Conservation (phyloP, 2,888 invertebrate species). For the Orthosia gothica region DNA sequence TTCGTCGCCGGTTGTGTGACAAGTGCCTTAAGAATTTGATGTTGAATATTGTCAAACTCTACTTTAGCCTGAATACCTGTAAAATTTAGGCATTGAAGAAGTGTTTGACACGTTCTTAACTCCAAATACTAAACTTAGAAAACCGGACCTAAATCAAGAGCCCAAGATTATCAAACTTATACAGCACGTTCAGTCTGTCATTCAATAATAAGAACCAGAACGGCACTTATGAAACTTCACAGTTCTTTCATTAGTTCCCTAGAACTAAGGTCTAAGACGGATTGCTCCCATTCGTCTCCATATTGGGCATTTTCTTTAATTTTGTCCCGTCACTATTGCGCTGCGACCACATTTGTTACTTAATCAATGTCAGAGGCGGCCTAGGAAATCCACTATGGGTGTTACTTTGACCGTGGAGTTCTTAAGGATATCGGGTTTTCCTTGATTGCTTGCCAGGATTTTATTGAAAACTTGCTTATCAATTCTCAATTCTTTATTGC, state of each 20-base stretch:
- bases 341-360: slow-evolving; percentile 57
- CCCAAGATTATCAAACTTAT: background rate
- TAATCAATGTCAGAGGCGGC: slow-evolving; percentile 58
- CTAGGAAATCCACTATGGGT: slow-evolving; percentile 36
- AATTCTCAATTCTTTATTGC: too few relatives aligned
- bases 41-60: too few relatives aligned
- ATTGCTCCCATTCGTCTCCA: slow-evolving; percentile 70
- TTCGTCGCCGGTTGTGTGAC: too few relatives aligned
- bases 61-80: too few relatives aligned
- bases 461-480: too few relatives aligned
- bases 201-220: slow-evolving; percentile 17
- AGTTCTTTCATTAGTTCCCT: slow-evolving; percentile 51
- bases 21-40: too few relatives aligned
- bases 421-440: background rate
- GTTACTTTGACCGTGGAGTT: slow-evolving; percentile 6
- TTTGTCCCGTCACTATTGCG: slow-evolving; percentile 65
- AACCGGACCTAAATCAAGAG: too few relatives aligned
- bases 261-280: slow-evolving; percentile 61
- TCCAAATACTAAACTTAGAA: too few relatives aligned
- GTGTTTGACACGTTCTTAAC: too few relatives aligned
- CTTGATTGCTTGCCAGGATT: background rate
- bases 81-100: too few relatives aligned
- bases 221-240: slow-evolving; percentile 35
- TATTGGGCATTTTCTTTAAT: slow-evolving; percentile 70
- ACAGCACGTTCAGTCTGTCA: background rate